Base-by-base conservation (phyloP, 37 sponge, comb jelly and placozoan genomes). In the Cliona cf. orientalis region DNA sequence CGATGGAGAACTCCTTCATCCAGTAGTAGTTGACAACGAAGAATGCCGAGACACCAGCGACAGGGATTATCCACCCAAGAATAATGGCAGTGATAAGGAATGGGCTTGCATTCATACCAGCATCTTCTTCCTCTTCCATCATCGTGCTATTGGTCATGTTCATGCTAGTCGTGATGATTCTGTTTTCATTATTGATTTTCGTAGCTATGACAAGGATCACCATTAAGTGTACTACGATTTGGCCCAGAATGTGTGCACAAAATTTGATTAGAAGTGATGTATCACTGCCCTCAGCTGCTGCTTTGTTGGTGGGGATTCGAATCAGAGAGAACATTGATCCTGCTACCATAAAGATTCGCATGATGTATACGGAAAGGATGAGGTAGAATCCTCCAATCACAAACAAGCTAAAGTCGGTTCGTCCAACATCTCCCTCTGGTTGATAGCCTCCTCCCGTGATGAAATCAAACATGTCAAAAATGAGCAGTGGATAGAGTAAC, bases 21-120 rank as follows among this genome's bases (percentile, higher is more conserved):
- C 74, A 73, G 37, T 67, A 87, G 40, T 80, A 80, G 40, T 87
- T 87, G 46, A 80, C 80, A 5, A 80, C 28, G 74, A 87, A 80
- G 60, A 69, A 87, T 3, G 69, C 32, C 4, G 37, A 19, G 2
- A 73, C 39, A 5, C 87, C 87, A 26, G 71, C 66, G 2, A 80
- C 39, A 36, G 87, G 87, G 31, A 87, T 45, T 17, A 80, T 29
- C 37, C 75, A 44, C 11, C 87, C 87, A 0, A 73, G 42, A 12
- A 80, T 34, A 1, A 80, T 62, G 23, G 36, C 65, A 19, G 37
- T 23, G 46, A 57, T 68, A 9, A 87, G 76, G 35, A 87, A 75
- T 25, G 75, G 66, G 31, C 81, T 77, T 45, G 49, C n/a, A n/a
- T n/a, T n/a, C n/a, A n/a, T n/a, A n/a, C n/a, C n/a, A n/a, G n/a